Conservation (phyloP, 2,797 vertebrate species). For the Poeciliopsis infans region DNA sequence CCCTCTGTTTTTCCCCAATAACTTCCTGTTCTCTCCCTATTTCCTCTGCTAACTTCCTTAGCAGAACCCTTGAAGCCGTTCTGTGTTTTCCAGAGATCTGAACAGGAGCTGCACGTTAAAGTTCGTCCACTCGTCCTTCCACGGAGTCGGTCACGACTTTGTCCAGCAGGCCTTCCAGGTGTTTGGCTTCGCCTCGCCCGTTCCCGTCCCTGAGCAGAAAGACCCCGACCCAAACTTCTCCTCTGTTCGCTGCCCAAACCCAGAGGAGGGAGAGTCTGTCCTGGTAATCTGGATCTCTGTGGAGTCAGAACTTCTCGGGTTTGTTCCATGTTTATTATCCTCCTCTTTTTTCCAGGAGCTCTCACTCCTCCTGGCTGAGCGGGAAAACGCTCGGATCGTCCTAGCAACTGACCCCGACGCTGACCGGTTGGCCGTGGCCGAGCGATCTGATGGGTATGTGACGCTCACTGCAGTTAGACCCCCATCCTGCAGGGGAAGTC, state of each 20-base stretch:
- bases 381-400: conserved; percentile 84
- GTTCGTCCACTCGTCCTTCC: conserved; percentile 95
- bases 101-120: conserved; percentile 83
- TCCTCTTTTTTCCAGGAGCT: conserved; percentile 80
- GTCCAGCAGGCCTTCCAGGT: conserved; percentile 88
- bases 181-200: conserved; percentile 89
- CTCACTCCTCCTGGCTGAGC: conserved; percentile 89
- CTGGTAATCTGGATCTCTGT: conserved; percentile 79
- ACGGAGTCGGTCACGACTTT: conserved; percentile 91
- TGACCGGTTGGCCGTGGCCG: conserved; percentile 92
- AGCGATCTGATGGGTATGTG: conserved; percentile 84
- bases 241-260: conserved; percentile 92
- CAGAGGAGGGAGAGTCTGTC: conserved; percentile 93
- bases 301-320: too few species aligned
- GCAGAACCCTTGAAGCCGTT: not conserved
- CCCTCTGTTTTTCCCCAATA: conserved; percentile 58
- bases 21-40: not conserved
- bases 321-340: too few species aligned
- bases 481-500: not conserved
- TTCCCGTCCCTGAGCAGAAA: conserved; percentile 93
- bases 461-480: not conserved
- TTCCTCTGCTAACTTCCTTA: not conserved
- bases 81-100: conserved; percentile 79
- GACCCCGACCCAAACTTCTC: conserved; percentile 95
- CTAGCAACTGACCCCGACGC: conserved; percentile 96